These are phyloP conservation scores for Gonioctena quinquepunctata DNA, from an alignment of 1,140 invertebrate genomes.

Conservation along the genomic window DNA sequence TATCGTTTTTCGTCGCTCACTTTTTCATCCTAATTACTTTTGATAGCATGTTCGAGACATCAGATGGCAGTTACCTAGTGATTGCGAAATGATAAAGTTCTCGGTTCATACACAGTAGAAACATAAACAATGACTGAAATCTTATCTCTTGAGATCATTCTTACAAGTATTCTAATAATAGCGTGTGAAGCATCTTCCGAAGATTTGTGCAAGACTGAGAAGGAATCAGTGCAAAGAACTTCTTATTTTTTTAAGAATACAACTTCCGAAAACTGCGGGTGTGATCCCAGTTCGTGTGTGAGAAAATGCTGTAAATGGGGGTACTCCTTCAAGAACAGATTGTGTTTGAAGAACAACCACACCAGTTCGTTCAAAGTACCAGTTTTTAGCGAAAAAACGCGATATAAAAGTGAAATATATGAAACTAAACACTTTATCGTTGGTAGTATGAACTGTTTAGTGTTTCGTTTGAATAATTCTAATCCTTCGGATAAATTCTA, in stretches of 20 bases:
- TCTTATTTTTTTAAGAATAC: background rate
- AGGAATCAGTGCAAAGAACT: background rate
- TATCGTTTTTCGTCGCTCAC: background rate
- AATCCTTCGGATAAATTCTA: conserved; percentile 19
- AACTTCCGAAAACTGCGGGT: background rate
- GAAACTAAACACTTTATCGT: conserved; percentile 5
- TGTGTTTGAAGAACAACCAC: conserved; percentile 1
- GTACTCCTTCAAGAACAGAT: conserved; percentile 2
- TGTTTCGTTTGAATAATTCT: conserved; percentile 9
- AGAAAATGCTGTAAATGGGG: conserved; percentile 32
- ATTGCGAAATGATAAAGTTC: background rate
- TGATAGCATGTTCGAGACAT: background rate
- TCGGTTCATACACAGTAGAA: background rate
- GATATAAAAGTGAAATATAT: background rate
- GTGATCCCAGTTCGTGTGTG: background rate
- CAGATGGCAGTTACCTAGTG: background rate
- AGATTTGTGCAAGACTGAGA: background rate
- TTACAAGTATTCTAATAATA: background rate
- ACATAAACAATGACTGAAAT: conserved; percentile 6
- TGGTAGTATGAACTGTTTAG: conserved; percentile 22
- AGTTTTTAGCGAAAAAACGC: conserved; percentile 3
- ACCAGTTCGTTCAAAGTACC: conserved; percentile 11
- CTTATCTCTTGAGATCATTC: background rate
- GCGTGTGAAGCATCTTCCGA: background rate
- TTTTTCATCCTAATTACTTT: conserved; percentile 6